Evolutionary conservation across 1,140 invertebrate genomes (phyloP), one percentile per base, ranked within the genome.

Genomic region (Drosophila sechellia): DNA sequence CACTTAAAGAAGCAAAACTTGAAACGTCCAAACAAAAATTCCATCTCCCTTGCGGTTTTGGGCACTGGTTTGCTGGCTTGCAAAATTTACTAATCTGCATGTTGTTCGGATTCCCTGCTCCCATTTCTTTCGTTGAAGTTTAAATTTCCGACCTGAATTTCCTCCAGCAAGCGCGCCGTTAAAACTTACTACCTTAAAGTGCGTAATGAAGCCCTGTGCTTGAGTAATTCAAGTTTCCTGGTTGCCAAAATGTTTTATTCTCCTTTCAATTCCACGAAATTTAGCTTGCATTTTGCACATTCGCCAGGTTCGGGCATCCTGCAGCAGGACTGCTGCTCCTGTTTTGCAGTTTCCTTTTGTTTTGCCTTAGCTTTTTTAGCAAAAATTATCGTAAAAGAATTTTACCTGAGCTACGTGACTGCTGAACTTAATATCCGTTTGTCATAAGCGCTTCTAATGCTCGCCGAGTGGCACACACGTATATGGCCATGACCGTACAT

Each of bases 331-430:
- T 55, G 46, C 64, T 52, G 58, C 35, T 75, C 40, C 40, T 54
- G 65, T 54, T 61, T 61, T 54, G 57, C 17, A 69, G 57, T 46
- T 52, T 61, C 17, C 65, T 50, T 27, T 54, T 50, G 74, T 52
- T 70, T 63, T 39, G 25, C 17, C 11, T 15, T 31, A 13, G 48
- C 63, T 75, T 76, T 75, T 76, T 79, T 77, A 55, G 45, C 76
- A 73, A 84, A 87, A 89, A 89, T 89, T 89, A 89, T 87, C 84
- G 84, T 87, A 87, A 87, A 87, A 87, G 84, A 89, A 89, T 89
- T 89, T 89, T 84, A 89, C 84, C 84, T 89, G 84, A 71, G 77
- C 80, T 80, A 89, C 84, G 84, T 89, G 84, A 89, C 84, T 89
- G 80, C 79, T 84, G 84, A 84, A 89, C 85, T 89, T 89, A 89